A percentile compares a stretch with the other conserved stretches of the same genome.
These are phyloP conservation scores for Patiria miniata DNA, from an alignment of 35 echinoderm and acorn worm species.

Conservation along the genomic window DNA sequence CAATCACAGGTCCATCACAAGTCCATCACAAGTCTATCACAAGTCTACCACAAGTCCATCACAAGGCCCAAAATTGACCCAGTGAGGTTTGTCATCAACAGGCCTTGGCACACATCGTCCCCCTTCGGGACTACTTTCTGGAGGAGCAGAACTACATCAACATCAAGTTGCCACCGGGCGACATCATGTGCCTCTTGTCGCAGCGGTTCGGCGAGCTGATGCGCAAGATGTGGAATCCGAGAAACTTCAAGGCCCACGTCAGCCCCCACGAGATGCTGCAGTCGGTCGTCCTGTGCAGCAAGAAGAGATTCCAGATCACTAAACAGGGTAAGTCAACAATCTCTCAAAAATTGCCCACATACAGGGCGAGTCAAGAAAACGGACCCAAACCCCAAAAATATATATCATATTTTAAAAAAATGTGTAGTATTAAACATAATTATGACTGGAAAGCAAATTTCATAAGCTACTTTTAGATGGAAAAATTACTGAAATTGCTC, in stretches of 20 bases:
- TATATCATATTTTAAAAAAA: background rate
- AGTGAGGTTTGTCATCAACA: background rate
- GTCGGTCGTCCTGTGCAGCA: conserved; percentile 90
- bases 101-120: conserved; percentile 85
- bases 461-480: too few relatives aligned
- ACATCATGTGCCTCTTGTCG: conserved; percentile 87
- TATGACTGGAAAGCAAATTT: too few relatives aligned
- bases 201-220: conserved; percentile 97
- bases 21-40: too few relatives aligned
- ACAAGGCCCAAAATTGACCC: too few relatives aligned
- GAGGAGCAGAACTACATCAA: conserved; percentile 91
- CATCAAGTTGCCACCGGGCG: conserved; percentile 91
- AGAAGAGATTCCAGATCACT: conserved; percentile 98
- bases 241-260: conserved; percentile 99
- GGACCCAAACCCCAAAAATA: background rate
- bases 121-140: conserved; percentile 85
- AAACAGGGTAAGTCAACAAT: conserved; percentile 71
- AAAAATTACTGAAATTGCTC: too few relatives aligned
- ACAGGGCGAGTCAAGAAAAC: background rate
- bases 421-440: too few relatives aligned
- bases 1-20: too few relatives aligned
- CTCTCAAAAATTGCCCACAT: too few relatives aligned
- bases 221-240: conserved; percentile 98
- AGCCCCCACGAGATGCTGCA: conserved; percentile 99
- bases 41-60: too few relatives aligned